Percentiles rank a stretch among this genome's conserved stretches.
These are phyloP conservation scores for Myiotriccus ornatus DNA, from an alignment of 2,797 vertebrate species.

Conservation along the genomic window DNA sequence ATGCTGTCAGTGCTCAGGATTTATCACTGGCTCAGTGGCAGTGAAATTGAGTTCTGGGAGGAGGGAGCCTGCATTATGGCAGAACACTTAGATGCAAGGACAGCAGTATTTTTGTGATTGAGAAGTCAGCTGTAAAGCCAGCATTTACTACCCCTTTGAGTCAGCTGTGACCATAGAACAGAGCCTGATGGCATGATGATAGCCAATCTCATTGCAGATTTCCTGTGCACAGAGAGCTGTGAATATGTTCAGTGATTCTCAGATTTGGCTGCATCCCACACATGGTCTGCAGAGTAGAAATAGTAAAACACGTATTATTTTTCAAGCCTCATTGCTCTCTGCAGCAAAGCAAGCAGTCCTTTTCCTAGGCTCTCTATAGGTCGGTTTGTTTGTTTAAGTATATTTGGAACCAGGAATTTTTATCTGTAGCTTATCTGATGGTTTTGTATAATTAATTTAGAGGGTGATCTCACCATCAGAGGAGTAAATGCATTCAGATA, in stretches of 20 bases:
- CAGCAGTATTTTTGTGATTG: not conserved
- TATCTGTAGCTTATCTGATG: not conserved
- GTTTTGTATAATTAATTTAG: not conserved
- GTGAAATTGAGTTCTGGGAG: not conserved
- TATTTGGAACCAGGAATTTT: not conserved
- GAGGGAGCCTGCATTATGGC: not conserved
- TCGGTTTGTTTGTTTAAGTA: not conserved
- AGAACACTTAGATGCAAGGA: not conserved
- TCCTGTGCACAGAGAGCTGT: not conserved
- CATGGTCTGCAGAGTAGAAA: not conserved
- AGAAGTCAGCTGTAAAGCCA: conserved; percentile 5
- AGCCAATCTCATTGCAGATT: not conserved
- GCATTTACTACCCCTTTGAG: not conserved
- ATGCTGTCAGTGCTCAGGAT: not conserved
- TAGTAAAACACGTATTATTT: not conserved
- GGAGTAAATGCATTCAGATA: not conserved
- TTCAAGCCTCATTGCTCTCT: not conserved
- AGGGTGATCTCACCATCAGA: not conserved
- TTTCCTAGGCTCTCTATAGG: not conserved
- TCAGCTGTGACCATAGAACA: not conserved
- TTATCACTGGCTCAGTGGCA: not conserved
- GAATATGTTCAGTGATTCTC: not conserved
- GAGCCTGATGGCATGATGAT: not conserved
- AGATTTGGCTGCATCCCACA: not conserved
- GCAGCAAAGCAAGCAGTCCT: not conserved